phyloP scores from a whole-genome alignment of 2,888 invertebrate species.

The Chrysotoxum bicinctum region DNA sequence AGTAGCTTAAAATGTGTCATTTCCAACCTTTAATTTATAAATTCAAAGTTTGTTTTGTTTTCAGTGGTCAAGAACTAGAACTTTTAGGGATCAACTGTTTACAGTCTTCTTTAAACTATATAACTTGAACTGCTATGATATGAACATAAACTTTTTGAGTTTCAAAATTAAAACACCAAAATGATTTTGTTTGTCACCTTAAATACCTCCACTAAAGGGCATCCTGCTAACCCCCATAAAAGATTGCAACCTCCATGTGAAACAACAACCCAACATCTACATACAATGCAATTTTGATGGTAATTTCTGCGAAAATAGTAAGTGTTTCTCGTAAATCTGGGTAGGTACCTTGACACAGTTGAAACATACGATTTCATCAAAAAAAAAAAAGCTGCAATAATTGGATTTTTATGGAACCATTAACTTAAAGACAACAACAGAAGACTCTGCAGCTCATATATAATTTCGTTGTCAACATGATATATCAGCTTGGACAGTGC shows the following conservation, averaged over 20 bases:
- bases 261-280: neutral
- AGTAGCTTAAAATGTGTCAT: too few species aligned
- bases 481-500: conserved; percentile 20
- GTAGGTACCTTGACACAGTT: conserved; percentile 57
- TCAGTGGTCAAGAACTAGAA: too few species aligned
- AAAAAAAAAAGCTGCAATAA: conserved; percentile 34
- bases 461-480: conserved; percentile 30
- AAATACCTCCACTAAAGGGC: neutral
- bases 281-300: neutral
- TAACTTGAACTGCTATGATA: too few species aligned
- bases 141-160: neutral
- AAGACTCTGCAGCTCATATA: conserved; percentile 30
- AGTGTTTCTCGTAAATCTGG: conserved; percentile 50
- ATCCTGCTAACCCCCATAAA: neutral
- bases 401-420: conserved; percentile 59
- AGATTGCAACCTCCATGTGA: neutral
- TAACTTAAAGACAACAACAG: conserved; percentile 33
- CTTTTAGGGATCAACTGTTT: too few species aligned
- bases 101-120: too few species aligned
- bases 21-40: too few species aligned
- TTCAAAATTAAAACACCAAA: neutral
- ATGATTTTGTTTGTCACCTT: neutral
- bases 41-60: too few species aligned
- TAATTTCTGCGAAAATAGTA: conserved; percentile 49
- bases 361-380: neutral